Base-by-base conservation (phyloP, 30 jellyfish, hydroid and myxozoan genomes). In the Turritopsis dohrnii region DNA sequence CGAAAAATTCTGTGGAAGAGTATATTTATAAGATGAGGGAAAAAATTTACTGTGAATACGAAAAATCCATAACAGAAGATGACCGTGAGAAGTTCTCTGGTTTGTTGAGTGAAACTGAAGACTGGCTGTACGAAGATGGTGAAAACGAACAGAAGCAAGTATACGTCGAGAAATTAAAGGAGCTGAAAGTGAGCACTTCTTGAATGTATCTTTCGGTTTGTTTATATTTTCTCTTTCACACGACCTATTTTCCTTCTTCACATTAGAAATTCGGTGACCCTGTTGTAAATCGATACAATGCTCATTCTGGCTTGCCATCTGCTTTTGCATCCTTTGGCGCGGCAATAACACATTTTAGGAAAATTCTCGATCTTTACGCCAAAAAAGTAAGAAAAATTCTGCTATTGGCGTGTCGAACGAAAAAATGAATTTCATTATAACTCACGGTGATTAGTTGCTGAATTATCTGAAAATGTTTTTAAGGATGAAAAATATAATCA, bases 61-160 rank as follows among this genome's bases (percentile, higher is more conserved):
- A 93, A 18, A 52, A 84, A 23, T 84, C 84, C 83, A 75, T 93
- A 0, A 65, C 72, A 1, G 96, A 86, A 1, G 87, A 79, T 83
- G 96, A 93, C 41, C 76, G 96, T 71, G 96, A 81, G 20, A 85
- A 72, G 54, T 86, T 95, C 53, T 74, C 90, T 19, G 74, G 81
- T 9, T 82, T 73, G 54, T 90, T 95, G 18, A 54, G 77, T 1
- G 81, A 74, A 29, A 72, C 90, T 29, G 97, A 95, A 76, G 95
- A 90, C 66, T 95, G 99, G 99, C 72, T 95, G 74, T 95, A 89
- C 82, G 97, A 79, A 16, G 99, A 95, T 21, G 99, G 97, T 1
- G 99, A 95, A 53, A 94, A 92, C 13, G 96, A 75, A 31, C 66
- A 60, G 30, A 88, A 81, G 84, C 89, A 80, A 16, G 94, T 84